Percentiles rank a stretch among this genome's conserved stretches.
Conservation (phyloP, 2,888 invertebrate genomes). For the Bombyx huttoni region DNA sequence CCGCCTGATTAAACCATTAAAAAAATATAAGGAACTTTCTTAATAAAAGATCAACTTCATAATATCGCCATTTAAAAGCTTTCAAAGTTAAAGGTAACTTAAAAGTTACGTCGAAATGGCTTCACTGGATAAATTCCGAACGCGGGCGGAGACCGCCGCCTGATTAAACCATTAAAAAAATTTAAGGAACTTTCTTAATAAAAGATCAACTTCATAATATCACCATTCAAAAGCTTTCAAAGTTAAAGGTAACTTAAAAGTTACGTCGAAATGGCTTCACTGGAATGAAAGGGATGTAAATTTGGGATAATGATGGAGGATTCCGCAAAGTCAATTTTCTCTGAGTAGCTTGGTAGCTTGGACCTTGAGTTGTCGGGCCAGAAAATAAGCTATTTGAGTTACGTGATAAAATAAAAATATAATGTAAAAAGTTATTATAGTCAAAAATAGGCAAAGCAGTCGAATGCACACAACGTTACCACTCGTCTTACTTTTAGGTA, state of each 20-base stretch:
- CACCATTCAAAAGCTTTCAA: background rate
- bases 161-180: background rate
- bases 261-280: conserved; percentile 5
- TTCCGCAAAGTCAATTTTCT: conserved; percentile 15
- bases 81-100: background rate
- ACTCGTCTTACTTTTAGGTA: too few relatives aligned
- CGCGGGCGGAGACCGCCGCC: background rate
- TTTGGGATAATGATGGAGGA: conserved; percentile 13
- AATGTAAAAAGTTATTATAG: background rate
- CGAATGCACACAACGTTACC: too few relatives aligned
- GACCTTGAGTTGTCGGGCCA: conserved; percentile 10
- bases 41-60: background rate
- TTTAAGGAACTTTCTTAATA: background rate
- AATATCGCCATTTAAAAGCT: background rate
- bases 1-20: background rate
- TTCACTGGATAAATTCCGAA: conserved; percentile 1
- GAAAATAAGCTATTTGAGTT: conserved; percentile 1
- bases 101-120: conserved; percentile 5
- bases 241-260: background rate
- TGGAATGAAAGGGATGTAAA: conserved; percentile 16
- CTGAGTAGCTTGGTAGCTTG: background rate
- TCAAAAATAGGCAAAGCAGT: background rate
- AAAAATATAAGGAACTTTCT: background rate
- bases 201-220: background rate
- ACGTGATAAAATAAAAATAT: background rate